Conservation (phyloP, 1,140 invertebrate species). For the Spodoptera litura region DNA sequence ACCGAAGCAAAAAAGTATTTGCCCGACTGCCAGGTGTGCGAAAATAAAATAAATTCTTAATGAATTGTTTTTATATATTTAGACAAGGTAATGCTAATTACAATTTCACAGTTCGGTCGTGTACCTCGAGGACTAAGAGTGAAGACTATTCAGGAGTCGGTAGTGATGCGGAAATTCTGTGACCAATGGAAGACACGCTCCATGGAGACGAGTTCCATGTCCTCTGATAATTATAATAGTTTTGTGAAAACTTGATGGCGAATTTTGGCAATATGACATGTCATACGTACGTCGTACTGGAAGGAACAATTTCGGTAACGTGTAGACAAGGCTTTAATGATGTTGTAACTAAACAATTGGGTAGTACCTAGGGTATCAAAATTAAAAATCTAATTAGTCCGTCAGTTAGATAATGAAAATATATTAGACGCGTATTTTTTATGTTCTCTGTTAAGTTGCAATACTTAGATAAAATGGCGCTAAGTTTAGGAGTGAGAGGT, state of each 20-base stretch:
- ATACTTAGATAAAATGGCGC: no score
- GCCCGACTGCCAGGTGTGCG: not conserved
- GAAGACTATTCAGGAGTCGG: conserved; percentile 30
- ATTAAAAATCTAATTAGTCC: no score
- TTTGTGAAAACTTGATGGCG: conserved; percentile 8
- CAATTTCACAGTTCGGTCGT: conserved; percentile 49
- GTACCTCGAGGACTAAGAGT: conserved; percentile 35
- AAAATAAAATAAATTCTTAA: not conserved
- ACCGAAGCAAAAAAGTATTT: no score
- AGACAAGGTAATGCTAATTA: conserved; percentile 45
- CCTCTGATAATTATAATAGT: not conserved
- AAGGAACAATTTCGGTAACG: no score
- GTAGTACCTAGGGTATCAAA: no score
- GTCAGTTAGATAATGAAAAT: no score
- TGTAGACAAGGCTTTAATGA: no score
- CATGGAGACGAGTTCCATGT: conserved; percentile 21
- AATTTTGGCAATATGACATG: not conserved
- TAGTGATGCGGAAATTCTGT: conserved; percentile 55
- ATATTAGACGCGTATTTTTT: no score
- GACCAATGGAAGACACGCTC: conserved; percentile 50
- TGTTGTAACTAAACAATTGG: no score
- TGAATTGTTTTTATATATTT: conserved; percentile 12
- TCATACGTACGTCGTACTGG: no score
- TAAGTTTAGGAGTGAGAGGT: no score
- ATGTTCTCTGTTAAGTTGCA: no score